A percentile compares a stretch with the other conserved stretches of the same genome.
These are phyloP conservation scores for Cyrtodaria siliqua DNA, from an alignment of 2,888 invertebrate genomes.

Conservation along the genomic window DNA sequence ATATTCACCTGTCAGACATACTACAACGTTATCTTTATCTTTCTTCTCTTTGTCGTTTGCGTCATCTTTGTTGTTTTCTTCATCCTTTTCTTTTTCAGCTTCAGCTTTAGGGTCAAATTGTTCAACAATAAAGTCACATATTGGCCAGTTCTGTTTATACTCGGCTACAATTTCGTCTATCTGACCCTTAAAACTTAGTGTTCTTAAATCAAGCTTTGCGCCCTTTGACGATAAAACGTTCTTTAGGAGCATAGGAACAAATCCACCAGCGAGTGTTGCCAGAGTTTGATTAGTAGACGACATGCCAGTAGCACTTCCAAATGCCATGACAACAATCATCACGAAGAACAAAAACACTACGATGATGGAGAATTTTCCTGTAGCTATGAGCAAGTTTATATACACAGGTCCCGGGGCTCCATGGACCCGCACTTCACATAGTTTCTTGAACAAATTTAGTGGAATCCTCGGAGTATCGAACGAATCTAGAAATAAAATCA, in stretches of 20 bases:
- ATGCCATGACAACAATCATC: slow-evolving; percentile 83
- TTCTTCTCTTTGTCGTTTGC: slow-evolving; percentile 40
- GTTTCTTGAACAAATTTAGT: slow-evolving; percentile 78
- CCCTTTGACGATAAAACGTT: slow-evolving; percentile 83
- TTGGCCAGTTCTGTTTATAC: slow-evolving; percentile 83
- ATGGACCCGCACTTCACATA: slow-evolving; percentile 81
- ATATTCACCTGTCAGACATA: slow-evolving; percentile 17
- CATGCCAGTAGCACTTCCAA: slow-evolving; percentile 81
- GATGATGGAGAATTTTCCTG: slow-evolving; percentile 82
- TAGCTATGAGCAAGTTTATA: slow-evolving; percentile 80
- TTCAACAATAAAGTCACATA: slow-evolving; percentile 79
- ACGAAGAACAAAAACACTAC: slow-evolving; percentile 83
- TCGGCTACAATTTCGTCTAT: slow-evolving; percentile 81
- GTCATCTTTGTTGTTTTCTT: slow-evolving; percentile 36
- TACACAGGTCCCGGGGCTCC: slow-evolving; percentile 84
- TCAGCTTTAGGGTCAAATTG: slow-evolving; percentile 68
- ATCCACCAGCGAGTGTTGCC: slow-evolving; percentile 82
- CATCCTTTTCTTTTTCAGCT: slow-evolving; percentile 61
- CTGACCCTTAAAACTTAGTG: slow-evolving; percentile 83
- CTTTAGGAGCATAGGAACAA: slow-evolving; percentile 82
- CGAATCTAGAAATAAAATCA: slow-evolving; percentile 83
- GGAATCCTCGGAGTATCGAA: slow-evolving; percentile 83
- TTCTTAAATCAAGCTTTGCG: slow-evolving; percentile 82
- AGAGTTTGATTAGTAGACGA: slow-evolving; percentile 83
- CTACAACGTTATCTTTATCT: slow-evolving; percentile 20